Conservation (phyloP, 2,113 vertebrate genomes). For the Symphodus melops region DNA sequence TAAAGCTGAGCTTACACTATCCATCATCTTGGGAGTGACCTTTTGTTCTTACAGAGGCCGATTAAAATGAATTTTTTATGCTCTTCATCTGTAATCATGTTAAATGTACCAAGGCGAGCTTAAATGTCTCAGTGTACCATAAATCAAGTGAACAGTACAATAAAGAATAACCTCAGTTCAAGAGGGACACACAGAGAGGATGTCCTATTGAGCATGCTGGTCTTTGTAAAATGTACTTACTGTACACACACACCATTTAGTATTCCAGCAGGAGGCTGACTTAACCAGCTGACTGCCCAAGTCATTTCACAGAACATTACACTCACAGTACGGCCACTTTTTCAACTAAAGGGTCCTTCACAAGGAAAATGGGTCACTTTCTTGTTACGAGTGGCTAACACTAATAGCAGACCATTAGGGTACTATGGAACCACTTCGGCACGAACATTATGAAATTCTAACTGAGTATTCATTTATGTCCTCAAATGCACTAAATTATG, state of each 20-base stretch:
- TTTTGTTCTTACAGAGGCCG: conserved; percentile 7
- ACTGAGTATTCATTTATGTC: neutral
- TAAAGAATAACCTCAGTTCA: neutral
- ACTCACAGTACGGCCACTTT: conserved; percentile 23
- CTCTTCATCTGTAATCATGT: neutral
- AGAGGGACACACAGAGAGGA: neutral
- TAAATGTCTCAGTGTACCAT: neutral
- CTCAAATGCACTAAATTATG: too few relatives aligned
- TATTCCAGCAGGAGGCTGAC: conserved; percentile 6
- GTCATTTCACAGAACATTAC: conserved; percentile 36
- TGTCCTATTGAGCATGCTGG: neutral
- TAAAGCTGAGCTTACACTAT: neutral
- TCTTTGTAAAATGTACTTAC: conserved; percentile 7
- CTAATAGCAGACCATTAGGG: too few relatives aligned
- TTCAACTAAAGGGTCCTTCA: neutral
- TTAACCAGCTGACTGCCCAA: conserved; percentile 14
- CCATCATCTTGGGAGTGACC: conserved; percentile 5
- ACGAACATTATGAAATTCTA: neutral
- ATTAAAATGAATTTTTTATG: conserved; percentile 16
- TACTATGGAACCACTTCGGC: too few relatives aligned
- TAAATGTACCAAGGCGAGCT: neutral
- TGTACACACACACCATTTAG: conserved; percentile 1
- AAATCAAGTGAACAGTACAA: neutral
- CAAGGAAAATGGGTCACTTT: neutral
- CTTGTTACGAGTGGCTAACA: neutral